phyloP scores from a whole-genome alignment of 2,113 vertebrate genomes.

The Phaetusa simplex region DNA sequence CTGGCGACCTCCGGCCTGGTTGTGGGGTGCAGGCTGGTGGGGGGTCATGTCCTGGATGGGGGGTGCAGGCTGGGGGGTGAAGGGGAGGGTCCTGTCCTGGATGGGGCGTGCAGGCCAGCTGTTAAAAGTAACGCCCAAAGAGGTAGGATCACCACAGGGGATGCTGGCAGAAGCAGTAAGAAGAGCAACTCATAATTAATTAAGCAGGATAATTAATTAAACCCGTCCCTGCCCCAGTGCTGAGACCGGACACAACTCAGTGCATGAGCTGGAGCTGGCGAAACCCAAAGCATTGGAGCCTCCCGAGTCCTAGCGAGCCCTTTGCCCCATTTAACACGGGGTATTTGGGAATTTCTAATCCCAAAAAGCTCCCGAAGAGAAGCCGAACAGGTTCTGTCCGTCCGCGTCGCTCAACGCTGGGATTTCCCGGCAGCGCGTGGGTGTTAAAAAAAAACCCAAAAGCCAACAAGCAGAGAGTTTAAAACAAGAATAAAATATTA shows the following conservation, averaged over 20 bases:
- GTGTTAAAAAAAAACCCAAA: too few relatives aligned
- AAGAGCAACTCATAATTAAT: not conserved
- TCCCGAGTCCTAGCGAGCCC: fast-evolving
- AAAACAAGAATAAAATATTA: not conserved
- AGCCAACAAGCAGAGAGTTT: not conserved
- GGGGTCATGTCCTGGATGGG: not conserved
- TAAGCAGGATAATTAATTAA: not conserved
- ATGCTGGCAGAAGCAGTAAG: not conserved
- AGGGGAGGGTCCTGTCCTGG: not conserved
- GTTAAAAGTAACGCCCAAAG: not conserved
- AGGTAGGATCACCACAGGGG: fast-evolving
- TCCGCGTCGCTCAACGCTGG: fast-evolving
- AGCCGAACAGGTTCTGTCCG: not conserved
- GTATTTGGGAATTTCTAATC: not conserved
- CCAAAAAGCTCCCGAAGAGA: not conserved
- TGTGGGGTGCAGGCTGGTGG: not conserved
- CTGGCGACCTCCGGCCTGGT: not conserved
- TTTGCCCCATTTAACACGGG: not conserved
- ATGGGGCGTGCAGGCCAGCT: not conserved
- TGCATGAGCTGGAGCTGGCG: fast-evolving
- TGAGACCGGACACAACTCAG: not conserved
- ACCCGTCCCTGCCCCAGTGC: fast-evolving
- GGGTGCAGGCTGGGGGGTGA: not conserved
- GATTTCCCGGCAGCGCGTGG: not conserved
- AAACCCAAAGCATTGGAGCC: not conserved